Evolutionary conservation across 2,797 vertebrate species (phyloP).

Genomic region (Chromobotia macracanthus): DNA sequence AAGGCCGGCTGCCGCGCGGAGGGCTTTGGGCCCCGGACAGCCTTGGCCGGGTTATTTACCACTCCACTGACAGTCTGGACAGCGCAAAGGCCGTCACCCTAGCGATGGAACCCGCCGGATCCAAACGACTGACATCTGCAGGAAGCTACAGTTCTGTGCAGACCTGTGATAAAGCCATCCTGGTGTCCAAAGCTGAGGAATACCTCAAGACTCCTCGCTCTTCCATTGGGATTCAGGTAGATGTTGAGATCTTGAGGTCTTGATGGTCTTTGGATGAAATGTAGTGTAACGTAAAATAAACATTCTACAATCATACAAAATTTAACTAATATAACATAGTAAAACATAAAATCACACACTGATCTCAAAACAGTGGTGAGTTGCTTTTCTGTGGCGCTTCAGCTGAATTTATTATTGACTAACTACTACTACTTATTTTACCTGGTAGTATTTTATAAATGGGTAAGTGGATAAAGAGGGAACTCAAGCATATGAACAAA

Average conservation of each 20-base stretch:
- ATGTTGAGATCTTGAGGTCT: too few relatives aligned
- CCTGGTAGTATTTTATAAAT: too few relatives aligned
- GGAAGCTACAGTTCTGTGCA: conserved; percentile 85
- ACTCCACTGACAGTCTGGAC: conserved; percentile 94
- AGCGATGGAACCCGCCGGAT: conserved; percentile 89
- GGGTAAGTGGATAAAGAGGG: too few relatives aligned
- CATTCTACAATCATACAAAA: too few relatives aligned
- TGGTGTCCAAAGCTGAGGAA: conserved; percentile 90
- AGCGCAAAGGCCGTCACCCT: conserved; percentile 94
- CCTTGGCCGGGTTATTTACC: conserved; percentile 86
- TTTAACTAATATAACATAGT: too few relatives aligned
- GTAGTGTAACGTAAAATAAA: too few relatives aligned
- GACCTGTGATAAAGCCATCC: conserved; percentile 89
- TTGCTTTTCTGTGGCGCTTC: too few relatives aligned
- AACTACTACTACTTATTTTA: too few relatives aligned
- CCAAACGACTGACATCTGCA: conserved; percentile 80
- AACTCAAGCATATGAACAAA: too few relatives aligned
- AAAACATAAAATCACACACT: too few relatives aligned
- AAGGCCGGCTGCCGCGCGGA: conserved; percentile 83
- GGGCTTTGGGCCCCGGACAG: conserved; percentile 86
- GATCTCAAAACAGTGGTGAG: too few relatives aligned
- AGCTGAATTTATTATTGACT: too few relatives aligned
- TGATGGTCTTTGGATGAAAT: neutral
- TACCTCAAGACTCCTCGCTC: conserved; percentile 90
- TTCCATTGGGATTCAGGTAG: conserved; percentile 96